Evolutionary conservation across 2,113 vertebrate species (phyloP).

Genomic region (Terrapene triunguis): DNA sequence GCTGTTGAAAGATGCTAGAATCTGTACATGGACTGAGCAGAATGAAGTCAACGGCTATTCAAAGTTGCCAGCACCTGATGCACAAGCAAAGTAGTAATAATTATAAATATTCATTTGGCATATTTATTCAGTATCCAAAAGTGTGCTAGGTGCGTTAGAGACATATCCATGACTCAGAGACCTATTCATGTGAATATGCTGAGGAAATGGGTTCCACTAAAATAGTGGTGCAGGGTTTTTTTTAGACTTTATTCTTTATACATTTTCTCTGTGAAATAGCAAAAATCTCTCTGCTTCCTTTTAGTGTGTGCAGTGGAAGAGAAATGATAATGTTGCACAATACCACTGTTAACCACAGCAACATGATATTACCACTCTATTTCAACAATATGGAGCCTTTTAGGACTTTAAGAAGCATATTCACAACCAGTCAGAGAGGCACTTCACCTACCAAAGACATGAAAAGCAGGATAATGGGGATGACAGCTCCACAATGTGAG

Average conservation of each 20-base stretch:
- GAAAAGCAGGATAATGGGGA: background rate
- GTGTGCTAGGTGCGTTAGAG: background rate
- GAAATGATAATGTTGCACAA: background rate
- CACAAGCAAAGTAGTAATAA: background rate
- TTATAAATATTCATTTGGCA: background rate
- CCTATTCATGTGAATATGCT: background rate
- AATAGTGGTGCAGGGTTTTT: background rate
- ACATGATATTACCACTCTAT: background rate
- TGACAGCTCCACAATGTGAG: background rate
- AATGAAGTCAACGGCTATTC: background rate
- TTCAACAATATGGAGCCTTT: background rate
- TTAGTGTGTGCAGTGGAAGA: background rate
- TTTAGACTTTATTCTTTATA: background rate
- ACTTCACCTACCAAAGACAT: background rate
- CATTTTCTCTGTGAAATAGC: background rate
- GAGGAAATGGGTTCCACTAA: background rate
- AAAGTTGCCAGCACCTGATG: background rate
- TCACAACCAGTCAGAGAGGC: too few relatives aligned
- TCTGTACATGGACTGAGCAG: background rate
- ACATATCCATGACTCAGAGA: background rate
- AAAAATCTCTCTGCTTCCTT: background rate
- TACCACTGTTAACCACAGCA: background rate
- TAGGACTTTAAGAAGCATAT: background rate
- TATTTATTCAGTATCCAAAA: background rate
- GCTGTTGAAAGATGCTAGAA: background rate